Conservation (phyloP, 2,113 vertebrate species). For the Festucalex cinctus region DNA sequence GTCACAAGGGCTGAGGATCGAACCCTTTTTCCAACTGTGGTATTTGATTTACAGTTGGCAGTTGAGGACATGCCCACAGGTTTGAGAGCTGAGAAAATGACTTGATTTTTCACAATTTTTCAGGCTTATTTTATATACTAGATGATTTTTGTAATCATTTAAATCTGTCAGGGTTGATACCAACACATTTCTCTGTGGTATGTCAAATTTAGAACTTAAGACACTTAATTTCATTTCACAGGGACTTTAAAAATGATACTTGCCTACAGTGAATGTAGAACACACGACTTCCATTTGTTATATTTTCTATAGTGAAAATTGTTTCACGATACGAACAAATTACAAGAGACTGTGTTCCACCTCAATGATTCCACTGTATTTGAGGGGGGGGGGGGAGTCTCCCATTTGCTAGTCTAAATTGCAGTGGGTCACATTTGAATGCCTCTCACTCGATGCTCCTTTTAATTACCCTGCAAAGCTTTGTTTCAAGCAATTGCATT, state of each 20-base stretch:
- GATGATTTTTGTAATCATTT: no score
- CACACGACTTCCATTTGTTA: not conserved
- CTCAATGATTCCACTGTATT: not conserved
- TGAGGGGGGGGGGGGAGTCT: not conserved
- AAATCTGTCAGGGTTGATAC: no score
- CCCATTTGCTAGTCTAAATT: not conserved
- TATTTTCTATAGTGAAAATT: not conserved
- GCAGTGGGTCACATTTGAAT: not conserved
- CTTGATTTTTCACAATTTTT: no score
- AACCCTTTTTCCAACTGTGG: no score
- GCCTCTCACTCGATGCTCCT: slow-evolving; percentile 16
- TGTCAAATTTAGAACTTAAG: not conserved
- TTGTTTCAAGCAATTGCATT: slow-evolving; percentile 28
- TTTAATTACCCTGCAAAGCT: slow-evolving; percentile 26
- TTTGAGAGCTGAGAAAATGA: no score
- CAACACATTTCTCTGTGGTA: no score
- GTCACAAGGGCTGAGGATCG: no score
- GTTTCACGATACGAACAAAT: not conserved
- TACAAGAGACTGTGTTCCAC: not conserved
- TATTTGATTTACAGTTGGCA: no score
- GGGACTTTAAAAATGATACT: not conserved
- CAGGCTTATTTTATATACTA: no score
- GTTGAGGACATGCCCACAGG: no score
- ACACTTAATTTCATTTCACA: not conserved
- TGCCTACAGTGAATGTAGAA: not conserved